Percentiles rank a stretch among this genome's conserved stretches.
phyloP scores from a whole-genome alignment of 2,113 vertebrate genomes.

The Lagenorhynchus albirostris region DNA sequence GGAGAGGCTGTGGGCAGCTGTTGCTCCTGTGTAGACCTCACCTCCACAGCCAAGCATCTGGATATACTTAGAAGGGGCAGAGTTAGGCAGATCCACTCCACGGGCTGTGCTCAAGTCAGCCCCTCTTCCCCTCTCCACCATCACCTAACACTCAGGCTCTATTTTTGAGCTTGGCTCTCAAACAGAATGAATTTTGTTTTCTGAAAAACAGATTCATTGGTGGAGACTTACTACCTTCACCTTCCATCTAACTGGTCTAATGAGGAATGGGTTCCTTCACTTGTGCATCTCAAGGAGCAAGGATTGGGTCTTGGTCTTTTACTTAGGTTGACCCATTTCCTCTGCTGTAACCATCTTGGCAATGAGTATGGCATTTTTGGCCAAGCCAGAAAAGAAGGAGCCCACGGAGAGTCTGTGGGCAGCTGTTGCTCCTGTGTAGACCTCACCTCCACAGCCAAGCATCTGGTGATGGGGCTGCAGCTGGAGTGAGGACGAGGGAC shows the following conservation, averaged over 20 bases:
- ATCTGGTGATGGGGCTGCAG: not conserved
- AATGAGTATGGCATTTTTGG: not conserved
- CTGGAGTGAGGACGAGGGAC: not conserved
- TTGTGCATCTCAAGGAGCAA: not conserved
- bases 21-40: not conserved
- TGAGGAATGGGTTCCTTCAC: accelerated
- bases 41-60: not conserved
- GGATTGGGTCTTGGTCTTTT: not conserved
- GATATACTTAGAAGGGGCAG: not conserved
- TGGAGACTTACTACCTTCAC: not conserved
- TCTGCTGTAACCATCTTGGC: not conserved
- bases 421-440: not conserved
- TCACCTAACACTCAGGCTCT: not conserved
- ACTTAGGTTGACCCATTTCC: not conserved
- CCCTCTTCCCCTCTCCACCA: not conserved
- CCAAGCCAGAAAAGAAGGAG: not conserved
- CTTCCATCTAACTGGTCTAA: not conserved
- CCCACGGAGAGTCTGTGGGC: not conserved
- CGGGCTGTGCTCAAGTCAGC: not conserved
- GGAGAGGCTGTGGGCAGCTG: not conserved
- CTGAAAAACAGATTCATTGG: not conserved
- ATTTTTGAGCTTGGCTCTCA: not conserved
- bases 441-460: not conserved
- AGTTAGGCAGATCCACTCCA: not conserved
- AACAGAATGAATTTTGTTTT: not conserved